Evolutionary conservation across 2,888 invertebrate genomes (phyloP), one percentile per base, ranked within the genome.

Genomic region (Schizaphis graminum): DNA sequence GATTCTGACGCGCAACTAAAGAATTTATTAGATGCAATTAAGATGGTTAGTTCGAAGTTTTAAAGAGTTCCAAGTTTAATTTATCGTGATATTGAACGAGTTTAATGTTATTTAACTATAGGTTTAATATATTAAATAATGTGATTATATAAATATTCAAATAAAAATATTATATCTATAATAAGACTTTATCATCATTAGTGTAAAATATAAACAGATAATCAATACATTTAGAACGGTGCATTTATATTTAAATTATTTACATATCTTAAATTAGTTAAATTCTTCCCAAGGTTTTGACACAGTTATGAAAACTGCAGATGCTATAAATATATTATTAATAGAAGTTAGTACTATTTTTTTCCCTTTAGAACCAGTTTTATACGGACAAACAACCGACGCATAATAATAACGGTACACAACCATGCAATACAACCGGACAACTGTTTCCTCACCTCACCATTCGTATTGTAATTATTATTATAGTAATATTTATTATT

Each of bases 271-370:
- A 24, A 88, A n/a, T n/a, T n/a, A n/a, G n/a, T n/a, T n/a, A n/a
- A n/a, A 92, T 92, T 88, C 67, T 77, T 92, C 53, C 67, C 92
- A 92, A 92, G 92, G 92, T n/a, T 92, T 77, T 88, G 92, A 88
- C 92, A 92, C 44, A 88, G 92, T 92, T 92, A 77, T 53, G 41
- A 67, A 91, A 85, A 61, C 87, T 61, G 41, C 44, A 41, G 28
- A 28, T 53, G 24, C 28, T 53, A 44, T 61, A 28, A 77, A 28
- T n/a, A 85, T 56, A 85, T 92, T 92, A 92, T 53, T 77, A 91
- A 91, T 91, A 86, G 57, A 86, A 61, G 16, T 86, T 21, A 91
- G 49, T 77, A 91, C 35, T 77, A 57, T 53, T 85, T 77, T 47
- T 44, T 85, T 26, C 24, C 41, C n/a, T 49, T 88, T 11, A 67